phyloP scores from a whole-genome alignment of 2,797 vertebrate species.

The Sitta carolinensis region DNA sequence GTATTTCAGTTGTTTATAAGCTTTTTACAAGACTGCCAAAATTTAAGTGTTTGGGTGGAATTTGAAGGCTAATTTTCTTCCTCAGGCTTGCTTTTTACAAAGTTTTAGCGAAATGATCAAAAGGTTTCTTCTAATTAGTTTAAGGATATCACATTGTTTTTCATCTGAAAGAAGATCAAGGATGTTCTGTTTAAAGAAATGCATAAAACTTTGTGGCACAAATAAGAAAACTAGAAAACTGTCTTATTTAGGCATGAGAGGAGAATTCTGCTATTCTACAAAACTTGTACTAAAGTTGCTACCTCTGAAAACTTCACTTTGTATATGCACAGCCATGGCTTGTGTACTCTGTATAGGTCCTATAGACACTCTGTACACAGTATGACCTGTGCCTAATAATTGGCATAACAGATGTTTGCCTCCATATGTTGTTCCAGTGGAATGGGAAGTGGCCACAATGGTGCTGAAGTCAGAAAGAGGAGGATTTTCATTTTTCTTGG shows the following conservation, averaged over 20 bases:
- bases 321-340: not conserved
- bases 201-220: not conserved
- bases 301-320: not conserved
- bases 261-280: not conserved
- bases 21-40: constrained; percentile 3
- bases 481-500: not conserved
- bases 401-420: not conserved
- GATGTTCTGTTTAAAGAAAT: not conserved
- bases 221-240: not conserved
- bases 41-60: constrained; percentile 34
- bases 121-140: constrained; percentile 35
- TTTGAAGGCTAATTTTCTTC: constrained; percentile 15
- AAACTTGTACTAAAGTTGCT: not conserved
- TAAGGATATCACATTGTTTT: constrained; percentile 14
- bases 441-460: not conserved
- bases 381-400: not conserved
- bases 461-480: not conserved
- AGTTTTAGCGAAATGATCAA: constrained; percentile 15
- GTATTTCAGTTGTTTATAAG: not conserved
- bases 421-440: not conserved
- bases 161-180: not conserved
- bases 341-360: not conserved
- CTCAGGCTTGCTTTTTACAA: constrained; percentile 3
- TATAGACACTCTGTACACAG: not conserved
- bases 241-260: not conserved